A percentile compares a stretch with the other conserved stretches of the same genome.
Conservation (phyloP, 2,888 invertebrate genomes). For the Buathra laborator region DNA sequence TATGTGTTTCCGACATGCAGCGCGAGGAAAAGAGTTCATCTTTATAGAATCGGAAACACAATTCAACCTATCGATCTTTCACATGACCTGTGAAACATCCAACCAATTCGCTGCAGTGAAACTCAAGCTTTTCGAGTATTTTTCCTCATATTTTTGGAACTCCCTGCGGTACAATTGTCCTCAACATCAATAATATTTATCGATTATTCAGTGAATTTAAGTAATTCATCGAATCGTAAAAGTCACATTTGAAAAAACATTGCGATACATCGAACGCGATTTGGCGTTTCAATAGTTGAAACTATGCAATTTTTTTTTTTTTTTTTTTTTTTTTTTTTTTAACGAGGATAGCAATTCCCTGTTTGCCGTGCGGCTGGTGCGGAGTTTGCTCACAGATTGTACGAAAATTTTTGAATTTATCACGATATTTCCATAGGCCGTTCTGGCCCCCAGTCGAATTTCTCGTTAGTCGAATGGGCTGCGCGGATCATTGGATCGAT, state of each 20-base stretch:
- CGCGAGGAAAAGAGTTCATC: too few relatives aligned
- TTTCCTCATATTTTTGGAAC: neutral
- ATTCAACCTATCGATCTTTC: constrained; percentile 35
- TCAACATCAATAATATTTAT: neutral
- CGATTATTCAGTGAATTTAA: neutral
- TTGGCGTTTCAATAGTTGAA: neutral
- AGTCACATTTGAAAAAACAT: neutral
- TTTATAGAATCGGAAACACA: constrained; percentile 13
- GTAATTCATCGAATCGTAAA: neutral
- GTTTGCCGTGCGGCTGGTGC: neutral
- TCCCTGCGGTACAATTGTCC: neutral
- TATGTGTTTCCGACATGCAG: too few relatives aligned
- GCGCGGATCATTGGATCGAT: constrained; percentile 34
- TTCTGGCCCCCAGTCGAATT: constrained; percentile 9
- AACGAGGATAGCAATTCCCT: neutral
- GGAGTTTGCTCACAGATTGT: constrained; percentile 2
- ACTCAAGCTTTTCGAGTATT: constrained; percentile 6
- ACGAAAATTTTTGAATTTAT: constrained; percentile 45
- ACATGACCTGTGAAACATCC: constrained; percentile 24
- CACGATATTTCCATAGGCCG: constrained; percentile 36
- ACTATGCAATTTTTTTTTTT: neutral
- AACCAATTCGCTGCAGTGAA: constrained; percentile 21
- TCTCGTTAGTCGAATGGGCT: constrained; percentile 40
- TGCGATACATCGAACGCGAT: neutral
- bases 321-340: neutral